A percentile compares a stretch with the other conserved stretches of the same genome.
Evolutionary conservation across 2,797 vertebrate genomes (phyloP).

Genomic region (Falco berigora): DNA sequence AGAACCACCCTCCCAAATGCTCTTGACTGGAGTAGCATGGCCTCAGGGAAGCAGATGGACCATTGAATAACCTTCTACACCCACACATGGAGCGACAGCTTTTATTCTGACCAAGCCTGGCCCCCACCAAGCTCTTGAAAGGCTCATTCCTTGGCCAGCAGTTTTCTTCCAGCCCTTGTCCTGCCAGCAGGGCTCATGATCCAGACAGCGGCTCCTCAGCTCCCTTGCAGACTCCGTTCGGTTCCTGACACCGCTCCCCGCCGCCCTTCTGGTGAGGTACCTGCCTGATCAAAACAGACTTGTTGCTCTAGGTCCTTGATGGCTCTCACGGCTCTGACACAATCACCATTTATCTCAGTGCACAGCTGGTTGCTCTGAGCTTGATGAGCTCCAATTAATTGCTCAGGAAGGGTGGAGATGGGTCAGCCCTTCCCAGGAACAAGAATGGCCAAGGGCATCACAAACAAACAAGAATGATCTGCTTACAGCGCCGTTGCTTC

Average conservation of each 20-base stretch:
- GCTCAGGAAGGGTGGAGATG: background rate
- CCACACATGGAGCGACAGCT: background rate
- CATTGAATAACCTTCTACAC: background rate
- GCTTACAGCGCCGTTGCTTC: background rate
- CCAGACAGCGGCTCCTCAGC: background rate
- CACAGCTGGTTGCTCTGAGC: background rate
- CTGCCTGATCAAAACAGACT: background rate
- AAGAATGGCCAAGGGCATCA: background rate
- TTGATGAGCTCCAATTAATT: background rate
- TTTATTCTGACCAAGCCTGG: background rate
- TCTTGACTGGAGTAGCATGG: background rate
- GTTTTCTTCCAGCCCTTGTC: background rate
- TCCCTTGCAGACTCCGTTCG: fast-evolving
- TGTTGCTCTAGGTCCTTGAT: background rate
- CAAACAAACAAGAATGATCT: background rate
- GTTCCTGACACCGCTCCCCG: background rate
- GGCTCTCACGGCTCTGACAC: background rate
- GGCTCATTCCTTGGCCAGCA: background rate
- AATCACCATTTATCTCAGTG: background rate
- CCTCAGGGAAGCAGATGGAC: background rate
- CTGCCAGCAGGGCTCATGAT: background rate
- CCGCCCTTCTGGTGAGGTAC: background rate
- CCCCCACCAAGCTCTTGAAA: background rate
- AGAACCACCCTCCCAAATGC: background rate
- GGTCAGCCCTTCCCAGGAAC: background rate